Evolutionary conservation across 1,140 invertebrate species (phyloP), one percentile per base, ranked within the genome.

Genomic region (Trissolcus basalis): DNA sequence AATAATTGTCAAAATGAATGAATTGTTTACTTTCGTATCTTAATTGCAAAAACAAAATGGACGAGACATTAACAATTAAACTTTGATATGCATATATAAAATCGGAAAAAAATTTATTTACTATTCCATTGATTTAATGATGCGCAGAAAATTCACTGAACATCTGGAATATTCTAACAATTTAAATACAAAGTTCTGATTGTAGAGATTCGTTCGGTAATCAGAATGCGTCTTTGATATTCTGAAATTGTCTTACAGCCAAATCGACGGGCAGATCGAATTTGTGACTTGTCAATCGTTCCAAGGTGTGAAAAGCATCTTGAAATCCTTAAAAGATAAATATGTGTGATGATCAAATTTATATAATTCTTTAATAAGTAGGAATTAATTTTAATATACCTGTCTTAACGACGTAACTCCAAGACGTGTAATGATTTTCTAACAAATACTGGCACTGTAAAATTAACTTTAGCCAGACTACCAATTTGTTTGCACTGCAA

Each of bases 201-300:
- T 4, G 7, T 59, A 45, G 55, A 68, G 32, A 54, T 53, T 69
- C 2, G 1, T 4, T 64, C 35, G 35, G 19, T 45, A 35, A 76
- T 90, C 88, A 95, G 90, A 98, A 99, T 75, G 97, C 97, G 89
- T 99, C 97, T 89, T 96, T 97, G 80, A 99, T 99, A 89, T 98
- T 98, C 85, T 97, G 95, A 84, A 99, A 97, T 80, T 97, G 97
- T 82, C 96, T 91, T 48, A 99, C 93, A 48, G 98, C 97, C 80
- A 99, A 89, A 88, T 99, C 97, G 13, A 98, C 95, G 0, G 97
- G 97, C 73, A 99, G 90, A 86, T 97, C 94, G 88, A 99, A 99
- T 82, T 96, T 95, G 79, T 95, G 93, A 55, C 91, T 90, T 27
- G 94, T 94, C 44, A 99, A 89, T 59, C 92, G 92, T 82, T 99